Evolutionary conservation across 2,113 vertebrate species (phyloP), one percentile per base, ranked within the genome.

Genomic region (Barbus barbus): DNA sequence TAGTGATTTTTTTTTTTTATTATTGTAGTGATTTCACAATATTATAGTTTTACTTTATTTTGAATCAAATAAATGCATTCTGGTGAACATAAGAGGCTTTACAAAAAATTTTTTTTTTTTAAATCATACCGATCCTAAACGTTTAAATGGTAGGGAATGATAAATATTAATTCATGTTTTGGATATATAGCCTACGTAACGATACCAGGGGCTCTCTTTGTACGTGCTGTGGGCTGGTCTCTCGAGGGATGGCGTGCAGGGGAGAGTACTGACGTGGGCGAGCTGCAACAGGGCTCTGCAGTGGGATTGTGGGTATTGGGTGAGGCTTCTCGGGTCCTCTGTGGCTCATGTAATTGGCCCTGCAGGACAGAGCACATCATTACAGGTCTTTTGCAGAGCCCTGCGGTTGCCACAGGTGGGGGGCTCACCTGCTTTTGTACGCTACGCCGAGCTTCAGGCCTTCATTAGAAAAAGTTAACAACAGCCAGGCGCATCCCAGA

Each of bases 381-480:
- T 94, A 94, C 69, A 24, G 8, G 41, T n/a, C 63, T 83, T 74
- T 41, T 60, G 67, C 9, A 12, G n/a, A 73, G 24, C 5, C 46
- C 71, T 84, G 81, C 65, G 89, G 91, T 92, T 92, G 86, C 90
- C 90, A 84, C 87, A 82, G 33, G 84, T 82, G 85, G 83, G 71
- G 78, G 80, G 20, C 78, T 73, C 69, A 76, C 67, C 86, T 84
- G 85, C 16, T 16, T 67, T 69, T 18, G 20, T 9, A 65, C 74
- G 71, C 91, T 78, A 89, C 72, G 88, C 80, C 13, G 5, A 85
- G 86, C 38, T 85, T 89, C 69, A 77, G 72, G 88, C 73, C 90
- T 78, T 93, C 92, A 93, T 93, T 89, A 89, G 60, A 81, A 88
- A 89, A 86, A 33, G 56, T 86, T 89, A 93, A 93, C 88, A 93